phyloP scores from a whole-genome alignment of 2,113 vertebrate species.

The Thermophis baileyi region DNA sequence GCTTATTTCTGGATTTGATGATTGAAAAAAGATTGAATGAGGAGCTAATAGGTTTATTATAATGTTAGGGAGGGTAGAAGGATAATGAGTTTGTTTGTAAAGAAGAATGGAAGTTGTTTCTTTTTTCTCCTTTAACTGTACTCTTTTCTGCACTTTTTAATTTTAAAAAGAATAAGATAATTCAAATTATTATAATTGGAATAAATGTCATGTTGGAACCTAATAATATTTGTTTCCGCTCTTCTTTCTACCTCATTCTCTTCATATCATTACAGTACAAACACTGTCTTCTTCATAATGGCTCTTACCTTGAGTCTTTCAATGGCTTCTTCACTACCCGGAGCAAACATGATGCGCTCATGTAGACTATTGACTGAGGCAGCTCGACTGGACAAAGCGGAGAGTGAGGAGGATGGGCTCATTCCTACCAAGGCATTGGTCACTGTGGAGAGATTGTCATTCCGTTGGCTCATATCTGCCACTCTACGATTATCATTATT shows the following conservation, averaged over 20 bases:
- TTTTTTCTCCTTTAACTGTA: not conserved
- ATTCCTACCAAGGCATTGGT: constrained; percentile 94
- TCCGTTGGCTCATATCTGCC: constrained; percentile 76
- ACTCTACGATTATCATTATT: constrained; percentile 77
- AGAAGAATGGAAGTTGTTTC: not conserved
- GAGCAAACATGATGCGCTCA: constrained; percentile 93
- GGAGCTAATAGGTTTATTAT: not conserved
- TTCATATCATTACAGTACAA: not conserved
- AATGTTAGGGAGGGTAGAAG: not conserved
- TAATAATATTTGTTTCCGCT: not conserved
- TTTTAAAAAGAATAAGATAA: not conserved
- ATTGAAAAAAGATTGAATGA: not conserved
- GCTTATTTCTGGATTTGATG: not conserved
- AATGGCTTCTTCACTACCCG: constrained; percentile 93
- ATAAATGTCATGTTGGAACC: not conserved
- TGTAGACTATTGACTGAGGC: constrained; percentile 92
- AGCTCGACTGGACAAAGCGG: constrained; percentile 89
- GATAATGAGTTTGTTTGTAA: not conserved
- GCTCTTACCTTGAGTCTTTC: constrained; percentile 90
- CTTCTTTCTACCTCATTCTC: not conserved
- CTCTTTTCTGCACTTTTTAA: not conserved
- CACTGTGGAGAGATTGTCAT: constrained; percentile 97
- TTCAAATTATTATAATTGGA: not conserved
- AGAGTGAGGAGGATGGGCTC: constrained; percentile 94
- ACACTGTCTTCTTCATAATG: not conserved